A percentile compares a stretch with the other conserved stretches of the same genome.
Conservation (phyloP, 2,113 vertebrate species). For the Pelobates fuscus region DNA sequence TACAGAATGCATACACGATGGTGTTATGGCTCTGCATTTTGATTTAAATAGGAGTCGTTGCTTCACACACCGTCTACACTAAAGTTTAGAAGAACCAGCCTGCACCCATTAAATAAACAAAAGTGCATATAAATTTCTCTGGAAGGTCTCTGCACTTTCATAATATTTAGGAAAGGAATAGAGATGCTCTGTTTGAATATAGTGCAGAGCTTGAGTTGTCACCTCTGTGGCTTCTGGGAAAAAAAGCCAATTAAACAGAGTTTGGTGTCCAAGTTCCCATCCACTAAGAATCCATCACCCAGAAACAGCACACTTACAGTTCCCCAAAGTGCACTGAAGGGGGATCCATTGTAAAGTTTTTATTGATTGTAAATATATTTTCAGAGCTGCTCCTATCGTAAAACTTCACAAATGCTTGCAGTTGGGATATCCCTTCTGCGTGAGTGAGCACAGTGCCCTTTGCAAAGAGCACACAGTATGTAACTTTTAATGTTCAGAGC, state of each 20-base stretch:
- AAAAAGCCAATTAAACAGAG: conserved; percentile 61
- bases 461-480: not conserved
- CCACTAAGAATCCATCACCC: conserved; percentile 25
- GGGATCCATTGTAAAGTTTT: not conserved
- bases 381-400: conserved; percentile 5
- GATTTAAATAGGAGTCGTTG: conserved; percentile 45
- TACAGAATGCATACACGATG: conserved; percentile 20
- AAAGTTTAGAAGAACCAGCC: conserved; percentile 57
- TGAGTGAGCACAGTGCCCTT: not conserved
- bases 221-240: conserved; percentile 54
- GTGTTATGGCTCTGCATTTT: conserved; percentile 45
- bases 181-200: conserved; percentile 62
- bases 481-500: not conserved
- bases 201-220: conserved; percentile 60
- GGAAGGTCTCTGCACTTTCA: conserved; percentile 54
- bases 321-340: conserved; percentile 1
- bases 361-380: not conserved
- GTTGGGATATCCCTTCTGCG: not conserved
- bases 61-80: conserved; percentile 38
- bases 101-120: conserved; percentile 62
- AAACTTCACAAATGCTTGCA: not conserved
- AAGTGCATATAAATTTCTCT: conserved; percentile 67
- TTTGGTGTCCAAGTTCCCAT: conserved; percentile 46
- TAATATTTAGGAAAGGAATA: conserved; percentile 66
- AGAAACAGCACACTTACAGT: conserved; percentile 2